Base-by-base conservation (phyloP, 2,113 vertebrate species). In the Sporophila hypoxantha region DNA sequence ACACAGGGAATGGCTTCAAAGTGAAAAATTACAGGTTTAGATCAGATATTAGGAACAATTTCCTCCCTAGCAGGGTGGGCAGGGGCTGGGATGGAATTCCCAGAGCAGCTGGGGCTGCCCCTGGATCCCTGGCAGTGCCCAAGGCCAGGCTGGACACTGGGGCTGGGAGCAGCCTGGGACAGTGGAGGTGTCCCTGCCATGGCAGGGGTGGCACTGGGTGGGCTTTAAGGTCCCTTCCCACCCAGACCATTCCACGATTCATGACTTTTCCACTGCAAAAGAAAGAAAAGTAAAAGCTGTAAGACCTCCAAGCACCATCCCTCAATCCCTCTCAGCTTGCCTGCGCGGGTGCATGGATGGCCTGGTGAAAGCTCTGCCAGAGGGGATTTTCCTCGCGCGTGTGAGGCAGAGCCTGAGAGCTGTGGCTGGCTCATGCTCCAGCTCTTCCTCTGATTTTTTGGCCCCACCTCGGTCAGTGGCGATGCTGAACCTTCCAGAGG, bases 361-460 rank as follows among this genome's bases (percentile, higher is more conserved):
- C 68, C 32, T 50, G 60, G 47, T 17, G 32, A 16, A 27, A 8
- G 25, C 23, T 25, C 47, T 74, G 56, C 18, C 42, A 36, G 39
- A 34, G 49, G 30, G 21, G 29, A 34, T 77, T 83, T 12, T 60
- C 55, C 49, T 39, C n/a, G n/a, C n/a, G n/a, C n/a, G 30, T 30
- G 14, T 23, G 76, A 30, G 41, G 27, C 30, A 78, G 46, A 18
- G 25, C 49, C 53, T 30, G 20, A 32, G 22, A 17, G 0, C 0
- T 3, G 1, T 21, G 46, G 4, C 21, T 1, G 1, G 3, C 5
- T 66, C 37, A 7, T 0, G 1, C 8, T 66, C n/a, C 2, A 5
- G 47, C 5, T 75, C 39, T 62, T 77, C 39, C 36, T 8, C 22
- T 6, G 42, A 18, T 13, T 20, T n/a, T 69, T 37, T 32, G 27